phyloP scores from a whole-genome alignment of 1,140 invertebrate species.

The Asobara japonica region DNA sequence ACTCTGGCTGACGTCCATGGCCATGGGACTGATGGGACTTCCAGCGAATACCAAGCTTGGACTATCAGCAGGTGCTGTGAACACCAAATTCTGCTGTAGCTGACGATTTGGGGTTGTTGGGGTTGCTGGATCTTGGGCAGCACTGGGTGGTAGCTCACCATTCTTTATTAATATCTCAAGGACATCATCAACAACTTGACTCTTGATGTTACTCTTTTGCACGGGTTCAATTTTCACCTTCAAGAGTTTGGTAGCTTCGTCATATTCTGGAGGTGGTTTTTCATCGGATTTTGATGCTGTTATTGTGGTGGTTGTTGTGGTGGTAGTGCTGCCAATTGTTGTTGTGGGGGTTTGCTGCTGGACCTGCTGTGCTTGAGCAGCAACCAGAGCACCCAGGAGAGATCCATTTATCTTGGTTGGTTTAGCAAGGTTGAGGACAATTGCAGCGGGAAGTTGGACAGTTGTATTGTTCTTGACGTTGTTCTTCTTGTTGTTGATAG shows the following conservation, averaged over 20 bases:
- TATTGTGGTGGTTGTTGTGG: slow-evolving; percentile 52
- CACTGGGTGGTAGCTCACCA: slow-evolving; percentile 89
- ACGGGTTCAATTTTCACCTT: slow-evolving; percentile 65
- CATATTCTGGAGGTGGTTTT: slow-evolving; percentile 72
- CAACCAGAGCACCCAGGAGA: slow-evolving; percentile 58
- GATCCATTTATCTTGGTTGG: slow-evolving; percentile 62
- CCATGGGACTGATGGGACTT: slow-evolving; percentile 62
- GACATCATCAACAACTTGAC: slow-evolving; percentile 93
- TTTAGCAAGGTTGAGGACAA: slow-evolving; percentile 61
- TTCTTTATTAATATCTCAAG: slow-evolving; percentile 95
- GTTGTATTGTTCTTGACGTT: slow-evolving; percentile 60
- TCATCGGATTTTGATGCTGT: slow-evolving; percentile 57
- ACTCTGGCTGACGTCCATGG: slow-evolving; percentile 61
- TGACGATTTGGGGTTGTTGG: slow-evolving; percentile 70
- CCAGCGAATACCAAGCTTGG: slow-evolving; percentile 56
- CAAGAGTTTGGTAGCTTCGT: slow-evolving; percentile 76
- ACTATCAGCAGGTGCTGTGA: slow-evolving; percentile 56
- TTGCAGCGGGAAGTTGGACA: slow-evolving; percentile 61
- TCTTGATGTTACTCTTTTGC: slow-evolving; percentile 74
- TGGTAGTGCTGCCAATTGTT: slow-evolving; percentile 48
- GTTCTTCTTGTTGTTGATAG: slow-evolving; percentile 66
- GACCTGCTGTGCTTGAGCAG: slow-evolving; percentile 62
- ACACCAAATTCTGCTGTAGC: slow-evolving; percentile 61
- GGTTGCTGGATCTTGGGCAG: slow-evolving; percentile 80
- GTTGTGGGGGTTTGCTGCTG: slow-evolving; percentile 46